Conservation (phyloP, 2,797 vertebrate genomes). For the Mus spretus region DNA sequence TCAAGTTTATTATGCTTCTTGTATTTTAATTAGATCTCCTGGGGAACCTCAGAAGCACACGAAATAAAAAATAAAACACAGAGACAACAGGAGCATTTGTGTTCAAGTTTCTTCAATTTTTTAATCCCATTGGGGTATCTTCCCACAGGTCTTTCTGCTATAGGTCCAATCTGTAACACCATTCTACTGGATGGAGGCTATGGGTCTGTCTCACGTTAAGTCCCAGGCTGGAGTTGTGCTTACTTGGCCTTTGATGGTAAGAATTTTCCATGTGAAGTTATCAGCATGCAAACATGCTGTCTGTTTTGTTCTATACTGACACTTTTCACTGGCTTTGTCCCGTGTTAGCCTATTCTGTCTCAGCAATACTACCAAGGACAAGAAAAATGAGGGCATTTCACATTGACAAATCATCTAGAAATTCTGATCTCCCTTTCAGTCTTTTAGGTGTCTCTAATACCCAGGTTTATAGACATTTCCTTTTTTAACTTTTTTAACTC, state of each 20-base stretch:
- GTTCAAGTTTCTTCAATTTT: conserved; percentile 58
- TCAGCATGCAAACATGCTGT: background rate
- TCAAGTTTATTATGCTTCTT: conserved; percentile 77
- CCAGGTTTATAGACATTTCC: background rate
- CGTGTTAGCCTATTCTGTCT: conserved; percentile 2
- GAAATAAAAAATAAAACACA: conserved; percentile 71
- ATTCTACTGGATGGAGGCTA: background rate
- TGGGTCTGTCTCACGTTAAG: background rate
- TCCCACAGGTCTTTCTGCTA: background rate
- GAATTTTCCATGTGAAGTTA: background rate
- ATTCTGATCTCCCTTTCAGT: background rate
- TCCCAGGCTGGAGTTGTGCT: background rate
- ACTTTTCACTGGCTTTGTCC: background rate
- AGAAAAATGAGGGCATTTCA: background rate
- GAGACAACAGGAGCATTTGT: conserved; percentile 42
- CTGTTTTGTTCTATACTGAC: background rate
- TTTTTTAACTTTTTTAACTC: background rate
- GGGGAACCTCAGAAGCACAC: conserved; percentile 49
- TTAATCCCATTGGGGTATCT: background rate
- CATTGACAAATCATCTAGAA: background rate
- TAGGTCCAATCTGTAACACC: background rate
- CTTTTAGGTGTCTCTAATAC: background rate
- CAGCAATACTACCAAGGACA: background rate
- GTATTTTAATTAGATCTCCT: conserved; percentile 81
- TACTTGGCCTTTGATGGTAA: background rate